These are phyloP conservation scores for Anastatus disparis DNA, from an alignment of 1,140 invertebrate species.

Conservation along the genomic window DNA sequence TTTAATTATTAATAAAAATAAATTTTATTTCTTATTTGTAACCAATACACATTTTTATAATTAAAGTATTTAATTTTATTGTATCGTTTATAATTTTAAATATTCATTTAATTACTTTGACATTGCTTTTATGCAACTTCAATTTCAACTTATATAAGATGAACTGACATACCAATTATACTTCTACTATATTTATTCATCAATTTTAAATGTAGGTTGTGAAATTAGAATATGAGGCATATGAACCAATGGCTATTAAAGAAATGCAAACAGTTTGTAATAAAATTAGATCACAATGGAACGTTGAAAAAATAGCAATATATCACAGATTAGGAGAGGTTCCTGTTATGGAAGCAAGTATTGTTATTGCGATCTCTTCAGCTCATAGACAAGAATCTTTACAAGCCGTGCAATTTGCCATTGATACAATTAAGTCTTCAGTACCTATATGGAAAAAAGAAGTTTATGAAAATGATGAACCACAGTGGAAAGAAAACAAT, in stretches of 20 bases:
- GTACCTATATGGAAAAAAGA: constrained; percentile 99
- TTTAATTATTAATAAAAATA: too few species aligned
- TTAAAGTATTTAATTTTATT: too few species aligned
- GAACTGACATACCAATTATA: not conserved
- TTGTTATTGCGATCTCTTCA: constrained; percentile 91
- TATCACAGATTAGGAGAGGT: constrained; percentile 87
- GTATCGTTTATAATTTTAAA: too few species aligned
- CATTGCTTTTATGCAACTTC: too few species aligned
- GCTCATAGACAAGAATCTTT: constrained; percentile 86
- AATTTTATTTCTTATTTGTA: too few species aligned
- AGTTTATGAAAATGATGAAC: constrained; percentile 75
- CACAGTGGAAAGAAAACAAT: constrained; percentile 81
- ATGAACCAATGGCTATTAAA: constrained; percentile 90
- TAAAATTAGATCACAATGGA: constrained; percentile 78
- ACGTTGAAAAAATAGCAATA: constrained; percentile 82
- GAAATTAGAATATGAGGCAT: constrained; percentile 92
- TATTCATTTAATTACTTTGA: too few species aligned
- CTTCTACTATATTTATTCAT: constrained; percentile 33
- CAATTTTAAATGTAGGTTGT: constrained; percentile 70
- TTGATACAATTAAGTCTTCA: constrained; percentile 85
- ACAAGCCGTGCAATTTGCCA: constrained; percentile 83
- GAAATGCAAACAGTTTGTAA: constrained; percentile 83
- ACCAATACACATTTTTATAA: too few species aligned
- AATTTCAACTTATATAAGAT: too few species aligned
- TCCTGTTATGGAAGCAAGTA: constrained; percentile 87